phyloP scores from a whole-genome alignment of 2,888 invertebrate genomes.

The Ariolimax columbianus region DNA sequence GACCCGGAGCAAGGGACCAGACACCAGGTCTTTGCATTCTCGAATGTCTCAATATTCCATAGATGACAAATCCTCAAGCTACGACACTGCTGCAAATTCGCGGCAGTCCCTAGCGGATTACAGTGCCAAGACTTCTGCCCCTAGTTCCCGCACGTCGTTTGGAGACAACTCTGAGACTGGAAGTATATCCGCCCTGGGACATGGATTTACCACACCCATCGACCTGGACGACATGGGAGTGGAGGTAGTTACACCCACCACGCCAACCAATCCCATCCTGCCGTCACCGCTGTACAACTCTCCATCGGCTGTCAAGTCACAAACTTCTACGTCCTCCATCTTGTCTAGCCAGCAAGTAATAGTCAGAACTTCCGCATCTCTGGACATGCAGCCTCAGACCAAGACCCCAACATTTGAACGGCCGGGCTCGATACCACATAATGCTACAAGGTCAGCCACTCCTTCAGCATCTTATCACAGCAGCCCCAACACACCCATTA shows the following conservation, averaged over 20 bases:
- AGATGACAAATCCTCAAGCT: conserved; percentile 70
- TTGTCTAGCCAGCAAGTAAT: not conserved
- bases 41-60: conserved; percentile 69
- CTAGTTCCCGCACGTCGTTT: conserved; percentile 75
- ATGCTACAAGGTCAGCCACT: not conserved
- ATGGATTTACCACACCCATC: conserved; percentile 53
- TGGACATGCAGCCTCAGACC: conserved; percentile 39
- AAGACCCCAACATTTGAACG: conserved; percentile 19
- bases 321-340: conserved; percentile 7
- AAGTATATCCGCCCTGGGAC: conserved; percentile 57
- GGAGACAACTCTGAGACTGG: conserved; percentile 71
- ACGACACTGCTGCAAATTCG: conserved; percentile 74
- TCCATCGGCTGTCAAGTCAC: conserved; percentile 37
- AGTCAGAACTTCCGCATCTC: conserved; percentile 24
- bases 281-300: conserved; percentile 5
- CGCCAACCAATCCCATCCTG: conserved; percentile 45
- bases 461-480: not conserved
- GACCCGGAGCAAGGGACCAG: conserved; percentile 37
- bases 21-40: conserved; percentile 55
- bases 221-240: conserved; percentile 48
- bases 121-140: conserved; percentile 68
- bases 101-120: conserved; percentile 69
- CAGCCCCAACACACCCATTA: conserved; percentile 2
- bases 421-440: not conserved
- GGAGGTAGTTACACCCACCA: conserved; percentile 46